These are phyloP conservation scores for Trichoplusia ni DNA, from an alignment of 1,140 invertebrate species.

Conservation along the genomic window DNA sequence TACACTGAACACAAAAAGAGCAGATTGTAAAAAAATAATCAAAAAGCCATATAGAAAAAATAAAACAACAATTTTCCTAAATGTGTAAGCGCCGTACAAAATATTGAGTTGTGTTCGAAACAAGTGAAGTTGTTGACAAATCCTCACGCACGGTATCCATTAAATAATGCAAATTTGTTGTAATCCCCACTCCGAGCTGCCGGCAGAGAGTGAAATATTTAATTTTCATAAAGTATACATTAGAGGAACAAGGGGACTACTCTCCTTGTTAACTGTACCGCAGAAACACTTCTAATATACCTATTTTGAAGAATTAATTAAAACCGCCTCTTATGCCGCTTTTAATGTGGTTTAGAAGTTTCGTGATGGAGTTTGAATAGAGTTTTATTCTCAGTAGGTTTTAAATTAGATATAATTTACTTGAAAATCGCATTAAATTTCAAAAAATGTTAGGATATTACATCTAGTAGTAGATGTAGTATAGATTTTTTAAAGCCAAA, in stretches of 20 bases:
- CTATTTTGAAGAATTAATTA: slow-evolving; percentile 22
- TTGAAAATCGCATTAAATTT: no score
- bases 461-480: no score
- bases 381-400: no score
- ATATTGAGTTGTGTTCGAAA: slow-evolving; percentile 34
- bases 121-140: slow-evolving; percentile 70
- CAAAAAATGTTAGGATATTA: no score
- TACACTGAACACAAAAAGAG: no score
- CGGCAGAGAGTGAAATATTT: slow-evolving; percentile 76
- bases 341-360: slow-evolving; percentile 11
- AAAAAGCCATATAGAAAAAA: no score
- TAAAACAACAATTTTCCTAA: background rate
- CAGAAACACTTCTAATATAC: slow-evolving; percentile 28
- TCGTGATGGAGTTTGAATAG: background rate
- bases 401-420: no score
- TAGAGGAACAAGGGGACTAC: slow-evolving; percentile 49
- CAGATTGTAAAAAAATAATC: no score
- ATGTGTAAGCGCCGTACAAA: background rate
- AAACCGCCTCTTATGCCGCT: slow-evolving; percentile 1
- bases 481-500: no score
- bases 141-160: slow-evolving; percentile 76
- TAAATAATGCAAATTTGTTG: slow-evolving; percentile 81
- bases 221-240: slow-evolving; percentile 81
- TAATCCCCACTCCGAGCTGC: slow-evolving; percentile 71
- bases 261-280: slow-evolving; percentile 20